Evolutionary conservation across 2,888 invertebrate species (phyloP).

Genomic region (Strigamia transsilvanica): DNA sequence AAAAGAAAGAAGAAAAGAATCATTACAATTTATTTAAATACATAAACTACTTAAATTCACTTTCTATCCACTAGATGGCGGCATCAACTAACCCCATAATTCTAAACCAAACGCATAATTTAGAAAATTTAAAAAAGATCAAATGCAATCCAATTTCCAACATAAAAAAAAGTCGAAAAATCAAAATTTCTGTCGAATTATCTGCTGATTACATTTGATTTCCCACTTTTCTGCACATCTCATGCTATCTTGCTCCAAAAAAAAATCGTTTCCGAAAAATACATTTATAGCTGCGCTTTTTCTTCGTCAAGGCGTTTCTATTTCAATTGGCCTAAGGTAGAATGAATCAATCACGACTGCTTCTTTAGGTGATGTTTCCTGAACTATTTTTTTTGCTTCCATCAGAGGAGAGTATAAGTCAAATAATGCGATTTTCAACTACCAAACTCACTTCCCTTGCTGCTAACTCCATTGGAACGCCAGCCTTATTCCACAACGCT

Average conservation of each 20-base stretch:
- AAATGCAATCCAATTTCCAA: background rate
- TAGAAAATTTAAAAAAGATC: background rate
- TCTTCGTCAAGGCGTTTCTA: constrained; percentile 13
- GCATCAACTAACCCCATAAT: background rate
- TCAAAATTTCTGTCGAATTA: background rate
- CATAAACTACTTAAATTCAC: background rate
- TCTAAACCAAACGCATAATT: background rate
- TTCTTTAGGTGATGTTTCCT: constrained; percentile 33
- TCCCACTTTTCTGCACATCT: background rate
- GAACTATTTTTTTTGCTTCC: constrained; percentile 11
- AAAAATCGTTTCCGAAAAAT: background rate
- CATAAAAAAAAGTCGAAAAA: background rate
- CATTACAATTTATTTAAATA: too few relatives aligned
- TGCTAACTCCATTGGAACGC: constrained; percentile 37
- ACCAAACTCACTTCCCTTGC: constrained; percentile 29
- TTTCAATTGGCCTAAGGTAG: constrained; percentile 25
- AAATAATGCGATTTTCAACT: constrained; percentile 49
- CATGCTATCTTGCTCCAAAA: background rate
- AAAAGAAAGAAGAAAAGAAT: too few relatives aligned
- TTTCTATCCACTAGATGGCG: background rate
- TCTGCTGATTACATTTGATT: background rate
- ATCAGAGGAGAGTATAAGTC: constrained; percentile 18
- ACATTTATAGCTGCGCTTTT: constrained; percentile 6
- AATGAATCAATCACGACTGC: constrained; percentile 21
- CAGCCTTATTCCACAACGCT: background rate